phyloP scores from a whole-genome alignment of 2,888 invertebrate genomes.

The Homarus gammarus region DNA sequence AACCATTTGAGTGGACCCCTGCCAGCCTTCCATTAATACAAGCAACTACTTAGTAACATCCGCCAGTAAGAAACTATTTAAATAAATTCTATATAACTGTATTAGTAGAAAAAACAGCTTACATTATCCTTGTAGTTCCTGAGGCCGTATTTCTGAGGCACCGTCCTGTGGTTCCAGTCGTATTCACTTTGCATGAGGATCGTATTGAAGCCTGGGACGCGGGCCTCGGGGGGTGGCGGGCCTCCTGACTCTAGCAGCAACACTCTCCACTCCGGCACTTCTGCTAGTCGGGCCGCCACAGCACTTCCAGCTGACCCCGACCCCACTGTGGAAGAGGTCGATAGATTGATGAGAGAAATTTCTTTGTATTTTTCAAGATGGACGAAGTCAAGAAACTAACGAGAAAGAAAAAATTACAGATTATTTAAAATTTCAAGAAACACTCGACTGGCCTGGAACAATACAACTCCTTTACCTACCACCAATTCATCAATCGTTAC shows the following conservation, averaged over 20 bases:
- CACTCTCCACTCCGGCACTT: slow-evolving; percentile 85
- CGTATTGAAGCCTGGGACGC: slow-evolving; percentile 8
- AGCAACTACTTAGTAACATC: too few relatives aligned
- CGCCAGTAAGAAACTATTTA: too few relatives aligned
- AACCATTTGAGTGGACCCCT: too few relatives aligned
- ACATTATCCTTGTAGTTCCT: slow-evolving; percentile 34
- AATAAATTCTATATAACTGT: too few relatives aligned
- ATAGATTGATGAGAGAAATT: not conserved
- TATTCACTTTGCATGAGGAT: slow-evolving; percentile 29
- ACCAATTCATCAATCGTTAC: not conserved
- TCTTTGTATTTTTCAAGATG: not conserved
- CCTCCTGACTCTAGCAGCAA: slow-evolving; percentile 84
- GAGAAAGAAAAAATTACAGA: not conserved
- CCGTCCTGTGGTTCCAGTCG: slow-evolving; percentile 45
- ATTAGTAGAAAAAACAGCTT: not conserved
- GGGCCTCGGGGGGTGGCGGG: slow-evolving; percentile 17
- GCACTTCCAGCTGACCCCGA: slow-evolving; percentile 39
- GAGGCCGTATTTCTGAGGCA: slow-evolving; percentile 37
- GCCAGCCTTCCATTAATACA: too few relatives aligned
- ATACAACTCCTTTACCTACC: not conserved
- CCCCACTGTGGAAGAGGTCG: slow-evolving; percentile 16
- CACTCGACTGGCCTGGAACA: not conserved
- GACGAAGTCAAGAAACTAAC: not conserved
- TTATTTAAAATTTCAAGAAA: not conserved
- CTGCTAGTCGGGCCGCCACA: slow-evolving; percentile 77